phyloP scores from a whole-genome alignment of 2,888 invertebrate species.

The Oscheius sp. region DNA sequence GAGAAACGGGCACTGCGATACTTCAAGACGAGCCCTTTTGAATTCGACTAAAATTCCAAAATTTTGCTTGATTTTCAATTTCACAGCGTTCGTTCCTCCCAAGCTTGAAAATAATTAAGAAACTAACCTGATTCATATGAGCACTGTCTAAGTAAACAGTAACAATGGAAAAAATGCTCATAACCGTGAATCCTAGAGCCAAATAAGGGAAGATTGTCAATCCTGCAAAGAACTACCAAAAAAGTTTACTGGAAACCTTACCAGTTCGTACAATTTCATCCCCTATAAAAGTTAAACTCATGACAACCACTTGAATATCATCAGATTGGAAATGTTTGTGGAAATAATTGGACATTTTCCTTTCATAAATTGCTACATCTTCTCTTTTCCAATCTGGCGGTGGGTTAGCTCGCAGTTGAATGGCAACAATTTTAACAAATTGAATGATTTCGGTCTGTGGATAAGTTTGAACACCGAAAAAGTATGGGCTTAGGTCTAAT shows the following conservation, averaged over 20 bases:
- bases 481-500: slow-evolving; percentile 66
- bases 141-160: slow-evolving; percentile 59
- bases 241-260: not conserved
- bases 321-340: slow-evolving; percentile 63
- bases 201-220: slow-evolving; percentile 69
- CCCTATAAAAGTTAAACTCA: slow-evolving; percentile 64
- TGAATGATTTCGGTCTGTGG: slow-evolving; percentile 44
- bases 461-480: slow-evolving; percentile 62
- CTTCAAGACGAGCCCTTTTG: too few relatives aligned
- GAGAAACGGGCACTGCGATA: too few relatives aligned
- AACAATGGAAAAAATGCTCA: slow-evolving; percentile 64
- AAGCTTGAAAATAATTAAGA: too few relatives aligned
- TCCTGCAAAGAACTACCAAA: slow-evolving; percentile 33
- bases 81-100: too few relatives aligned
- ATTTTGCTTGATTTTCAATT: too few relatives aligned
- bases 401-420: slow-evolving; percentile 64
- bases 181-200: slow-evolving; percentile 65
- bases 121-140: slow-evolving; percentile 44
- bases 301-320: slow-evolving; percentile 51
- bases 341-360: slow-evolving; percentile 58
- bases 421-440: slow-evolving; percentile 58
- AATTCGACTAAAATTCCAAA: too few relatives aligned
- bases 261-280: slow-evolving; percentile 70
- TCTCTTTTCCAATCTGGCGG: slow-evolving; percentile 59
- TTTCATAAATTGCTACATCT: slow-evolving; percentile 60